phyloP scores from a whole-genome alignment of 2,888 invertebrate genomes.

The Xestobium rufovillosum region DNA sequence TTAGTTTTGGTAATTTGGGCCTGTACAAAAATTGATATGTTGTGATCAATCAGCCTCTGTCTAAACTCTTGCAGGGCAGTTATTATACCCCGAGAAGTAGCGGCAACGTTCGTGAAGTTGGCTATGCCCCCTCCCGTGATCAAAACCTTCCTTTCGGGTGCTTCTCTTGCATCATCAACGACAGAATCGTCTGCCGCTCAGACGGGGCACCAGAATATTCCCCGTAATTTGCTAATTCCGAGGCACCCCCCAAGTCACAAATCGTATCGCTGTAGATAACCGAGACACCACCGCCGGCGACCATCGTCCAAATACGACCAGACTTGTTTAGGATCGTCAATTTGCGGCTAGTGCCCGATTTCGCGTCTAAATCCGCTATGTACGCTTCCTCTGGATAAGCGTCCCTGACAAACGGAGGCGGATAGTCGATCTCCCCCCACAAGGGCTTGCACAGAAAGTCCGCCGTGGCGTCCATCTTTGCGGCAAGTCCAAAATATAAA shows the following conservation, averaged over 20 bases:
- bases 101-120: constrained; percentile 99
- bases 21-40: constrained; percentile 96
- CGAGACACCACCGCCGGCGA: constrained; percentile 97
- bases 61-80: constrained; percentile 92
- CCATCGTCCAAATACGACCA: constrained; percentile 99
- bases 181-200: constrained; percentile 89
- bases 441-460: constrained; percentile 92
- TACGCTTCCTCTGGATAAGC: constrained; percentile 93
- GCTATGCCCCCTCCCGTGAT: constrained; percentile 71
- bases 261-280: constrained; percentile 99
- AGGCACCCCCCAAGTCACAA: constrained; percentile 89
- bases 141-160: constrained; percentile 81
- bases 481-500: constrained; percentile 94
- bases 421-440: constrained; percentile 97
- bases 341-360: constrained; percentile 97
- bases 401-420: constrained; percentile 97
- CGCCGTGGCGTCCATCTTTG: constrained; percentile 96
- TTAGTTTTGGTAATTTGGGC: constrained; percentile 99
- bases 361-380: constrained; percentile 96
- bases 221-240: constrained; percentile 95
- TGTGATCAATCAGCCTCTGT: constrained; percentile 80
- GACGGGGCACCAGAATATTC: constrained; percentile 94
- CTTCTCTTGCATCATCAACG: constrained; percentile 77
- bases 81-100: constrained; percentile 98
- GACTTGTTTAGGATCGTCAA: constrained; percentile 90